These are phyloP conservation scores for Euwallacea similis DNA, from an alignment of 1,140 invertebrate genomes.

Conservation along the genomic window DNA sequence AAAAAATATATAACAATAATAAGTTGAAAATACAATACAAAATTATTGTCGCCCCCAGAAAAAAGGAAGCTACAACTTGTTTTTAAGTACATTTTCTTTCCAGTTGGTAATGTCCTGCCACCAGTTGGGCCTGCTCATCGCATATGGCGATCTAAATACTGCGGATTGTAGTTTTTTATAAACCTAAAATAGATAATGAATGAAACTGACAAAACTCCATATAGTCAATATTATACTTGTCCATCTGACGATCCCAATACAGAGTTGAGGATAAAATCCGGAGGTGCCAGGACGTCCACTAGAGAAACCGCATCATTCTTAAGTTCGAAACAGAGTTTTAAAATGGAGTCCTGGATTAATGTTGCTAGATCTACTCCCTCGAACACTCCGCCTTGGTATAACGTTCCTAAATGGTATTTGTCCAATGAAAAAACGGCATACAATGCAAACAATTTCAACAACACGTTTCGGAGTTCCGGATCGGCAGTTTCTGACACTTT, in stretches of 20 bases:
- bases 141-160: conserved; percentile 59
- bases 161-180: conserved; percentile 63
- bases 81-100: conserved; percentile 31
- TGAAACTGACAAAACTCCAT: conserved; percentile 13
- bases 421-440: conserved; percentile 75
- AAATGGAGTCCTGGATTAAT: conserved; percentile 60
- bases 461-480: conserved; percentile 58
- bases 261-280: conserved; percentile 84
- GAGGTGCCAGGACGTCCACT: conserved; percentile 82
- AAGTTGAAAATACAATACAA: no score
- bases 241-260: conserved; percentile 79
- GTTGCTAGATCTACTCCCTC: conserved; percentile 54
- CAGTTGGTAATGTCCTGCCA: conserved; percentile 63
- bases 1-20: no score
- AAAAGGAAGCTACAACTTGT: neutral
- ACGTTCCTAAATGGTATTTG: conserved; percentile 69
- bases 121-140: conserved; percentile 61
- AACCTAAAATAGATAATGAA: conserved; percentile 55
- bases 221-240: conserved; percentile 57
- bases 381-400: conserved; percentile 76
- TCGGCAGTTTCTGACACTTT: conserved; percentile 58
- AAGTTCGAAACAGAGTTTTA: conserved; percentile 64
- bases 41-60: no score
- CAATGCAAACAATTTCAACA: conserved; percentile 68
- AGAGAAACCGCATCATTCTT: conserved; percentile 73